Base-by-base conservation (phyloP, 2,888 invertebrate species). In the Stenolophus ochropezus region DNA sequence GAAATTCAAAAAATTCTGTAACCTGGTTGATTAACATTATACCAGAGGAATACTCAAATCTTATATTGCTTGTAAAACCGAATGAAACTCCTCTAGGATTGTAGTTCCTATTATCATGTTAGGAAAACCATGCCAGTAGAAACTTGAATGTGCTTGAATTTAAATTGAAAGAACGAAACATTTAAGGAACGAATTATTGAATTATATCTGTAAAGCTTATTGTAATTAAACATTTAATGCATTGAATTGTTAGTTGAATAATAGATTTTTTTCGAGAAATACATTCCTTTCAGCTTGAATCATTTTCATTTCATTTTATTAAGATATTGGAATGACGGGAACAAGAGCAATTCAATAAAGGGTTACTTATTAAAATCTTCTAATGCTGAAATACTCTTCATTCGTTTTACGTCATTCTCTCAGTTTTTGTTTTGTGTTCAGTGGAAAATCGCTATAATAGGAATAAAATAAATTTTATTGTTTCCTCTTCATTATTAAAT, bases 261-360 rank as follows among this genome's bases (percentile, higher is more conserved):
- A 56, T 18, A 11, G 18, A 21, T 56, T 56, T 21, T 20, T 21
- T 11, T 20, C 3, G 18, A 11, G 11, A 56, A 56, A 56, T 56
- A 18, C 56, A 56, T 56, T 56, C 21, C 20, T 56, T 56, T 56
- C 56, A 20, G 56, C 20, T 20, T 20, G 8, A 56, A 56, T 56
- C 56, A 20, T 56, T 56, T 56, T 56, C 18, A 16, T 56, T 56
- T 20, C 21, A 56, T 56, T 56, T 18, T 8, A 56, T 56, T 18
- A 20, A 56, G 20, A 56, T 56, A 56, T 56, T 56, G 20, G 56
- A 56, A 11, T 56, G 56, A 56, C 56, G 18, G 56, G 56, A 14
- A 53, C 51, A 53, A 18, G 51, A 53, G 6, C 51, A 6, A 56
- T 56, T 56, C 56, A 21, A 56, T 56, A 56, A 56, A 56, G 56